Evolutionary conservation across 2,797 vertebrate species (phyloP).

Genomic region (Malacoctenus gilli): DNA sequence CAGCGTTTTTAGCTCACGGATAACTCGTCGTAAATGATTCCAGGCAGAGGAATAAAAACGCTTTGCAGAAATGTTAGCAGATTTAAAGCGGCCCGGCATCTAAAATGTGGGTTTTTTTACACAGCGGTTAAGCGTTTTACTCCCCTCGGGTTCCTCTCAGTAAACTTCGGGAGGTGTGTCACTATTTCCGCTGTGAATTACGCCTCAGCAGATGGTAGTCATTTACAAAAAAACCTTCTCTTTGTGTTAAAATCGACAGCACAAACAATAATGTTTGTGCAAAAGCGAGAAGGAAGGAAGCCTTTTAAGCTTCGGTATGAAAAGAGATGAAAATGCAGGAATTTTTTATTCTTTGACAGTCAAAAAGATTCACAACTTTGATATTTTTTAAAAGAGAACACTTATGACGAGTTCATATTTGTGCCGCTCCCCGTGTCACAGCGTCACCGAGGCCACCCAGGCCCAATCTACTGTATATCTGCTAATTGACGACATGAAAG

Average conservation of each 20-base stretch:
- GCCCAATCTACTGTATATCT: not conserved
- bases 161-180: conserved; percentile 59
- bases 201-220: conserved; percentile 51
- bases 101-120: conserved; percentile 46
- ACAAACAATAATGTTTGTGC: too few relatives aligned
- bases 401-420: too few relatives aligned
- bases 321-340: too few relatives aligned
- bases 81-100: conserved; percentile 14
- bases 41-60: not conserved
- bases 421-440: too few relatives aligned
- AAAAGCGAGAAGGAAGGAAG: too few relatives aligned
- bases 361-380: too few relatives aligned
- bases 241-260: conserved; percentile 9
- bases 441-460: too few relatives aligned
- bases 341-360: too few relatives aligned
- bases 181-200: conserved; percentile 57
- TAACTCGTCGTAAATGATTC: not conserved
- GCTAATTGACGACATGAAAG: conserved; percentile 27
- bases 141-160: conserved; percentile 42
- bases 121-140: conserved; percentile 37
- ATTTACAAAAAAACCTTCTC: conserved; percentile 41
- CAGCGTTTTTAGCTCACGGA: conserved; percentile 4
- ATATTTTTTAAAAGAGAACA: too few relatives aligned
- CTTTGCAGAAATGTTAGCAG: conserved; percentile 19
- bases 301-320: too few relatives aligned